A percentile compares a stretch with the other conserved stretches of the same genome.
Conservation (phyloP, 2,797 vertebrate genomes). For the Hozukius guyotensis region DNA sequence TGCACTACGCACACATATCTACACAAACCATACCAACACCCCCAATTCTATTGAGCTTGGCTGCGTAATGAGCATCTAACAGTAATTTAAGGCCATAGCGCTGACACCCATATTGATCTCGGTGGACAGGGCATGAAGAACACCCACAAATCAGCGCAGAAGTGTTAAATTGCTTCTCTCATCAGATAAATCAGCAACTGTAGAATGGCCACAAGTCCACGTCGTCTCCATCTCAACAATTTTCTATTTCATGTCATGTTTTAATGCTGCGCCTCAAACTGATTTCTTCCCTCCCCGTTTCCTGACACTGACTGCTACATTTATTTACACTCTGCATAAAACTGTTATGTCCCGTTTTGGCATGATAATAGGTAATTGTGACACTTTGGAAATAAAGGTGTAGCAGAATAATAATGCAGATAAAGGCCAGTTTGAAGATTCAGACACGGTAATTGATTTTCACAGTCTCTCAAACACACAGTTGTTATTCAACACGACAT, state of each 20-base stretch:
- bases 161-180: constrained; percentile 69
- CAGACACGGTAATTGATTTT: background rate
- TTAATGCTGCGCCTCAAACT: constrained; percentile 10
- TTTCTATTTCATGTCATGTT: constrained; percentile 29
- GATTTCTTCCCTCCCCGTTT: background rate
- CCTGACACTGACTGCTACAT: constrained; percentile 10
- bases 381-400: background rate
- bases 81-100: constrained; percentile 76
- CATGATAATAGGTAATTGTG: background rate
- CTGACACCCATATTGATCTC: constrained; percentile 75
- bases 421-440: background rate
- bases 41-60: constrained; percentile 60
- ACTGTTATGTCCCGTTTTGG: background rate
- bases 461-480: background rate
- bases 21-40: constrained; percentile 24
- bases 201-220: constrained; percentile 19
- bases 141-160: constrained; percentile 74
- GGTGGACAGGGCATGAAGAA: constrained; percentile 75
- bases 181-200: constrained; percentile 66
- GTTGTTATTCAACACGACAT: background rate
- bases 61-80: constrained; percentile 74
- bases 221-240: constrained; percentile 26
- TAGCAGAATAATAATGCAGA: background rate
- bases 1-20: constrained; percentile 12
- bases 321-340: constrained; percentile 27